Evolutionary conservation across 92 coral and sea anemone species (phyloP).

Genomic region (Pocillopora grandis): DNA sequence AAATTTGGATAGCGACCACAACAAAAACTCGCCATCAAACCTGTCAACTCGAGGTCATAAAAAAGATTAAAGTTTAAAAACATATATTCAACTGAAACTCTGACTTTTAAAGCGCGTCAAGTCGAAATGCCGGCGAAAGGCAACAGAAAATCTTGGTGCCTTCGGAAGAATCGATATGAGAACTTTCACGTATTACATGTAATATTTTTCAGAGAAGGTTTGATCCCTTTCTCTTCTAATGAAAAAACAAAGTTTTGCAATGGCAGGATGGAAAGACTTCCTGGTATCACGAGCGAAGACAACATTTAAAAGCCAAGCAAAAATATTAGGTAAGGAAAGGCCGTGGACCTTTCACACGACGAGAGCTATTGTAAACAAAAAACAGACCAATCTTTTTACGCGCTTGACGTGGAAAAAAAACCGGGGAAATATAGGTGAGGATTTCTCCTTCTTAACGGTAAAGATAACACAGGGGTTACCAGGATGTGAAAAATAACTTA

Average conservation of each 20-base stretch:
- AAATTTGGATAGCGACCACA: constrained; percentile 12
- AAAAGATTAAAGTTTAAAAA: constrained; percentile 12
- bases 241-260: constrained; percentile 1
- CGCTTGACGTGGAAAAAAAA: constrained; percentile 45
- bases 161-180: constrained; percentile 23
- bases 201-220: constrained; percentile 14
- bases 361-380: constrained; percentile 70
- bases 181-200: constrained; percentile 8
- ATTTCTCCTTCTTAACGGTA: constrained; percentile 36
- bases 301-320: constrained; percentile 33
- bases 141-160: constrained; percentile 2
- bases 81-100: constrained; percentile 15
- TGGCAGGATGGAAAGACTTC: neutral
- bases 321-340: constrained; percentile 33
- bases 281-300: constrained; percentile 9
- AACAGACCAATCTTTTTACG: constrained; percentile 49
- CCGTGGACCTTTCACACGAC: constrained; percentile 59
- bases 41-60: constrained; percentile 29
- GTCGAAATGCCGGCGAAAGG: constrained; percentile 20
- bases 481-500: neutral
- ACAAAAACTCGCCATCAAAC: constrained; percentile 23
- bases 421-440: constrained; percentile 30
- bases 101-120: constrained; percentile 23
- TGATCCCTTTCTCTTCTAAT: constrained; percentile 8
- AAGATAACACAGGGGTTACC: constrained; percentile 14